These are phyloP conservation scores for Syrista parreyssii DNA, from an alignment of 2,888 invertebrate species.

Conservation along the genomic window DNA sequence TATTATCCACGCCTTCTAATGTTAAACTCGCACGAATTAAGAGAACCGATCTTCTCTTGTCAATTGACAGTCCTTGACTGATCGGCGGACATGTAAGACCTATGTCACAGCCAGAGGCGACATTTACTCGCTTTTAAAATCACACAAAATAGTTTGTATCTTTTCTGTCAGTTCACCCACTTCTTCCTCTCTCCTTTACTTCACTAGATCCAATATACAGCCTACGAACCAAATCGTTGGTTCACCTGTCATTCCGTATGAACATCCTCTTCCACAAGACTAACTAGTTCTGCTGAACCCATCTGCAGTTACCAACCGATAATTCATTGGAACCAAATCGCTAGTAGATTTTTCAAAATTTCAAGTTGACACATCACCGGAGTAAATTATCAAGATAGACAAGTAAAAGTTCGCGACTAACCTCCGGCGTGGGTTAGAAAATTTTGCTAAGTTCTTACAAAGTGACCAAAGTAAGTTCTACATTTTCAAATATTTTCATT, in stretches of 20 bases:
- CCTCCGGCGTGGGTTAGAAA: not conserved
- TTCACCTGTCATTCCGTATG: constrained; percentile 15
- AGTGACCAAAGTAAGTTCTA: not conserved
- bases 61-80: constrained; percentile 51
- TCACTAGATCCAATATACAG: constrained; percentile 8
- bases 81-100: constrained; percentile 60
- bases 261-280: constrained; percentile 5
- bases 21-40: constrained; percentile 20
- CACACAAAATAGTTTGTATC: constrained; percentile 50
- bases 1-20: not conserved
- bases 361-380: constrained; percentile 2
- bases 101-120: constrained; percentile 53
- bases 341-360: not conserved
- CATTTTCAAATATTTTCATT: not conserved
- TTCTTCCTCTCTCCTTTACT: constrained; percentile 7
- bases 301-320: not conserved
- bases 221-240: constrained; percentile 5
- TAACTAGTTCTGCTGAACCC: not conserved
- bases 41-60: constrained; percentile 42
- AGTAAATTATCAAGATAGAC: constrained; percentile 17
- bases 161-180: constrained; percentile 25
- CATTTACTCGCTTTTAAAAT: constrained; percentile 51
- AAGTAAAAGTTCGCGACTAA: constrained; percentile 6
- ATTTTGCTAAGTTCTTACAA: not conserved
- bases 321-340: not conserved